A percentile compares a stretch with the other conserved stretches of the same genome.
These are phyloP conservation scores for mouse (Mus musculus) DNA, from an alignment of 2,113 vertebrate genomes.

Conservation along the genomic window DNA sequence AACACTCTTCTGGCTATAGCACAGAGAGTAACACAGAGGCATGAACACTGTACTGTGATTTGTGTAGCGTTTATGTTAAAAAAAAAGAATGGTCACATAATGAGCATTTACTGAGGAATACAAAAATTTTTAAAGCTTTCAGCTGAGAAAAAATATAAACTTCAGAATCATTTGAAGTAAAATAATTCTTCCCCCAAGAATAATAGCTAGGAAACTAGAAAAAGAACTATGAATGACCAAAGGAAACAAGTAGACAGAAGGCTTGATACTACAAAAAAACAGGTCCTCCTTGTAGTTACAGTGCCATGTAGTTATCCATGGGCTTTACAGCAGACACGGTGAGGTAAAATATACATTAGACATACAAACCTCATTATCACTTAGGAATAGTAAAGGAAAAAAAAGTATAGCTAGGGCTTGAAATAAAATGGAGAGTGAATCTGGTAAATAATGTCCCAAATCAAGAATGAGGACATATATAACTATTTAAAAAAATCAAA, in stretches of 20 bases:
- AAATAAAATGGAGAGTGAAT: conserved; percentile 38
- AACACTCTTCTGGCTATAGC: no score
- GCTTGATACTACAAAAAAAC: background rate
- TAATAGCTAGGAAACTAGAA: conserved; percentile 26
- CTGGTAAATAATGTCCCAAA: conserved; percentile 34
- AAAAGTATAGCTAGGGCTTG: conserved; percentile 18
- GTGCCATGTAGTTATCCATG: background rate
- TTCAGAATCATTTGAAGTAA: conserved; percentile 20
- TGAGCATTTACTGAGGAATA: conserved; percentile 5
- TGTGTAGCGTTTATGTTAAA: no score
- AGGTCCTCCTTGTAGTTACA: background rate
- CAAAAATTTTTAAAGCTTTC: background rate
- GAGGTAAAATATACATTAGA: background rate
- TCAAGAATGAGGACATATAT: conserved; percentile 19
- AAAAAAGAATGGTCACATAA: background rate
- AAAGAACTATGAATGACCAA: conserved; percentile 25
- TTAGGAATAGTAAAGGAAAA: background rate
- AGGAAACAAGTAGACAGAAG: conserved; percentile 20
- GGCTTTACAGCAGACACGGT: background rate
- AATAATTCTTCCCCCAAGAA: conserved; percentile 54
- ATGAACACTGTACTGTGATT: no score
- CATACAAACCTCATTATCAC: background rate
- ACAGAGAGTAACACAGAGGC: no score
- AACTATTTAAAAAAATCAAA: conserved; percentile 53
- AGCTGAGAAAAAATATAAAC: conserved; percentile 48